Evolutionary conservation across 2,888 invertebrate genomes (phyloP).

Genomic region (Synanthedon tipuliformis): DNA sequence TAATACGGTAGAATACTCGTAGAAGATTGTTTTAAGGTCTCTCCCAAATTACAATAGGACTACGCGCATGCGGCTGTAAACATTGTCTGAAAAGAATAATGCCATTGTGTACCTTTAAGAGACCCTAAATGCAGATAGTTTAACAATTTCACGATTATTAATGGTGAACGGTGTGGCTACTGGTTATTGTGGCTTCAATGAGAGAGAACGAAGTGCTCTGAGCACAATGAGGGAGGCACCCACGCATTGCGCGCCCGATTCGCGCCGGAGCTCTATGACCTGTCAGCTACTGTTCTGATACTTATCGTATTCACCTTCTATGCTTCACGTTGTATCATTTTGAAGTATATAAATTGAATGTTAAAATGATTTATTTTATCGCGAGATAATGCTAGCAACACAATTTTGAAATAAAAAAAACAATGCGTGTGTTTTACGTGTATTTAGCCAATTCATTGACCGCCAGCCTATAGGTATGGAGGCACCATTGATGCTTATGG

Average conservation of each 20-base stretch:
- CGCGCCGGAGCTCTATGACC: slow-evolving; percentile 20
- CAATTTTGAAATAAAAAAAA: too few species aligned
- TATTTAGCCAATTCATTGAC: too few species aligned
- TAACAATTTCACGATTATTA: slow-evolving; percentile 33
- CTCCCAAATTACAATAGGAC: too few species aligned
- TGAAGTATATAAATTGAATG: slow-evolving; percentile 2
- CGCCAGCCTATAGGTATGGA: too few species aligned
- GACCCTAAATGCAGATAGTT: background rate
- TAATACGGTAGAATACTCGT: too few species aligned
- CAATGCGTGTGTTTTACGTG: too few species aligned
- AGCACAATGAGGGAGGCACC: slow-evolving; percentile 43
- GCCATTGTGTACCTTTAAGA: too few species aligned
- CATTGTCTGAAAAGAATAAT: too few species aligned
- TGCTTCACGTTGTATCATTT: slow-evolving; percentile 4
- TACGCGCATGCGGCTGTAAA: too few species aligned
- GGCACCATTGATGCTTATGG: too few species aligned
- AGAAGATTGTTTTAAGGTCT: too few species aligned
- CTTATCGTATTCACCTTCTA: background rate
- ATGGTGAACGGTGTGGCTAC: slow-evolving; percentile 42
- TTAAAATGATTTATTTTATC: slow-evolving; percentile 11
- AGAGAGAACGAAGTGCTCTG: slow-evolving; percentile 50
- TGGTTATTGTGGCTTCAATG: slow-evolving; percentile 42
- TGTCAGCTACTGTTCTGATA: slow-evolving; percentile 45
- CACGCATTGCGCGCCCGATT: slow-evolving; percentile 31
- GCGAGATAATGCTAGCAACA: too few species aligned